These are phyloP conservation scores for Synergus laeviventris DNA, from an alignment of 2,888 invertebrate genomes.

Conservation along the genomic window DNA sequence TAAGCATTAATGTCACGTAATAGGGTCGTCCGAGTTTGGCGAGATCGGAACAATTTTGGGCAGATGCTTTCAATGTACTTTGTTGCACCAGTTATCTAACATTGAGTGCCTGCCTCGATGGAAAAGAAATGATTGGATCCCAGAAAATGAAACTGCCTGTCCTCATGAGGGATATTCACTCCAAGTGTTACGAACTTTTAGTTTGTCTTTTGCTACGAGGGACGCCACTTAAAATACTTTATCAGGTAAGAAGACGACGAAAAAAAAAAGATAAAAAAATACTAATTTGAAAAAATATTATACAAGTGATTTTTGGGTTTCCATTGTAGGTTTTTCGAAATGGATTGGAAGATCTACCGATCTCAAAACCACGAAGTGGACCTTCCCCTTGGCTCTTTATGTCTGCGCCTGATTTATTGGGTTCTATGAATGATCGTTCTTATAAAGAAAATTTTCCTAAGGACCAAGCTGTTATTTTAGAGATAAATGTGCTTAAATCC, in stretches of 20 bases:
- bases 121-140: constrained; percentile 79
- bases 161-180: constrained; percentile 88
- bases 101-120: constrained; percentile 65
- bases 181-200: constrained; percentile 88
- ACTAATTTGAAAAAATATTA: not conserved
- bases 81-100: constrained; percentile 86
- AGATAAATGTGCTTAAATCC: constrained; percentile 83
- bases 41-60: constrained; percentile 75
- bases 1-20: constrained; percentile 53
- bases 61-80: constrained; percentile 81
- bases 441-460: constrained; percentile 77
- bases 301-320: constrained; percentile 15
- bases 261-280: not conserved
- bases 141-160: constrained; percentile 80
- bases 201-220: constrained; percentile 86
- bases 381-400: constrained; percentile 85
- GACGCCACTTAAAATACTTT: constrained; percentile 84
- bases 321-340: constrained; percentile 73
- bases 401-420: constrained; percentile 79
- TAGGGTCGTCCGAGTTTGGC: constrained; percentile 83
- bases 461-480: constrained; percentile 82
- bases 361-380: constrained; percentile 78
- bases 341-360: constrained; percentile 78
- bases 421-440: constrained; percentile 72
- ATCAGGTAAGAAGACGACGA: constrained; percentile 80